Percentiles rank a stretch among this genome's conserved stretches.
phyloP scores from a whole-genome alignment of 2,888 invertebrate genomes.

The Heliconius aoede region DNA sequence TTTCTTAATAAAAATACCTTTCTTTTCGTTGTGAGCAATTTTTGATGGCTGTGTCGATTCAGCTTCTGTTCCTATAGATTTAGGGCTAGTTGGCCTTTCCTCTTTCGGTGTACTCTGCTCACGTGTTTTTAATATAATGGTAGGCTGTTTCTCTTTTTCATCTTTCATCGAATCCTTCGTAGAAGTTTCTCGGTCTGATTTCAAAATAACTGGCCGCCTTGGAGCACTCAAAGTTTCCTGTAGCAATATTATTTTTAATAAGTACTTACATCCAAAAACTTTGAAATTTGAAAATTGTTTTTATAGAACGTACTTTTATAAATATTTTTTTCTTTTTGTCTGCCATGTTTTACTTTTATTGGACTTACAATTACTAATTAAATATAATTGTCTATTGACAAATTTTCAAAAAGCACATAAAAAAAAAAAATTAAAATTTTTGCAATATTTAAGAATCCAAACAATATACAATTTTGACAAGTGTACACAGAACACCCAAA shows the following conservation, averaged over 20 bases:
- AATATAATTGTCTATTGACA: not conserved
- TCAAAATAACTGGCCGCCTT: conserved; percentile 75
- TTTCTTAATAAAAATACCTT: conserved; percentile 55
- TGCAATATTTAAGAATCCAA: not conserved
- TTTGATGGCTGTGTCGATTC: conserved; percentile 71
- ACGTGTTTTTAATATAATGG: conserved; percentile 87
- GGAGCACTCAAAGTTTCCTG: conserved; percentile 66
- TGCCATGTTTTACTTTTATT: conserved; percentile 56
- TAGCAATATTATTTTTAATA: conserved; percentile 42
- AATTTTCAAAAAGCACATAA: not conserved
- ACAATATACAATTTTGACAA: conserved; percentile 5
- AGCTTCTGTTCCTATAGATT: conserved; percentile 68
- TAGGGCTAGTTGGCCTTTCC: conserved; percentile 86
- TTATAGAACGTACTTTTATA: conserved; percentile 57
- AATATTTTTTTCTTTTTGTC: conserved; percentile 82
- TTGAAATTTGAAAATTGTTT: conserved; percentile 9
- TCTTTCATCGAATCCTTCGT: conserved; percentile 64
- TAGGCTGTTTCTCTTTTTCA: conserved; percentile 84
- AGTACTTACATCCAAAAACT: not conserved
- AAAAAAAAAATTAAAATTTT: not conserved
- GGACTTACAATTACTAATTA: not conserved
- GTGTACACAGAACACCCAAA: no score
- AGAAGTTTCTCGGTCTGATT: conserved; percentile 73
- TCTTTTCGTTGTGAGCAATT: conserved; percentile 81
- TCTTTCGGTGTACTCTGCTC: conserved; percentile 82